phyloP scores from a whole-genome alignment of 2,888 invertebrate species.

The Watsonalla binaria region DNA sequence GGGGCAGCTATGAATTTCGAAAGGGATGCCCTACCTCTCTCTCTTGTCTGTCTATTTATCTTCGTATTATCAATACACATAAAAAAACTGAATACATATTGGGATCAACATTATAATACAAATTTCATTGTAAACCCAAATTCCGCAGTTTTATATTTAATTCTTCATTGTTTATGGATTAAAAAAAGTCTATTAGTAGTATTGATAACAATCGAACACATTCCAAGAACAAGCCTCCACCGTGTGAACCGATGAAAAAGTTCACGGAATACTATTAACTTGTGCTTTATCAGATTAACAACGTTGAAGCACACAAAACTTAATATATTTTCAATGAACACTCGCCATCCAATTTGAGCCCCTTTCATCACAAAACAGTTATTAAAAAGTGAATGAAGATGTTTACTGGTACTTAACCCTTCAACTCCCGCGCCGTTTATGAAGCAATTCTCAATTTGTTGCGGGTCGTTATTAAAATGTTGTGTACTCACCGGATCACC shows the following conservation, averaged over 20 bases:
- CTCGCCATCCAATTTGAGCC: constrained; percentile 41
- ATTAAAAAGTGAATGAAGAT: constrained; percentile 63
- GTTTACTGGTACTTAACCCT: constrained; percentile 71
- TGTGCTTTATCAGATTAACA: constrained; percentile 36
- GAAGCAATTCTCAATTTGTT: constrained; percentile 56
- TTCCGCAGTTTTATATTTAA: constrained; percentile 12
- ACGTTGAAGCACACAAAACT: constrained; percentile 21
- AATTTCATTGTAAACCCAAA: constrained; percentile 5
- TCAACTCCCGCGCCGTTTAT: constrained; percentile 34
- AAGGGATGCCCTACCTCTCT: no score
- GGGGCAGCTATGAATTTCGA: no score
- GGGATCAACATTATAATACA: neutral
- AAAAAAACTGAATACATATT: constrained; percentile 2
- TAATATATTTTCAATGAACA: constrained; percentile 27
- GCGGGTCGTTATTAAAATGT: constrained; percentile 33
- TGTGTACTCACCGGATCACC: constrained; percentile 20
- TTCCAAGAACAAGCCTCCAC: constrained; percentile 27
- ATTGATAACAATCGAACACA: constrained; percentile 23
- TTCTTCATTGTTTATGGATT: constrained; percentile 13
- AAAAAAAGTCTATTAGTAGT: constrained; percentile 19
- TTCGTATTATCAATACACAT: neutral
- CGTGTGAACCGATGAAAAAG: constrained; percentile 47
- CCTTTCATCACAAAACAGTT: constrained; percentile 44
- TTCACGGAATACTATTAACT: constrained; percentile 39
- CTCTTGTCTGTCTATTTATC: neutral